A percentile compares a stretch with the other conserved stretches of the same genome.
phyloP scores from a whole-genome alignment of 1,140 invertebrate species.

The Drusus annulatus region DNA sequence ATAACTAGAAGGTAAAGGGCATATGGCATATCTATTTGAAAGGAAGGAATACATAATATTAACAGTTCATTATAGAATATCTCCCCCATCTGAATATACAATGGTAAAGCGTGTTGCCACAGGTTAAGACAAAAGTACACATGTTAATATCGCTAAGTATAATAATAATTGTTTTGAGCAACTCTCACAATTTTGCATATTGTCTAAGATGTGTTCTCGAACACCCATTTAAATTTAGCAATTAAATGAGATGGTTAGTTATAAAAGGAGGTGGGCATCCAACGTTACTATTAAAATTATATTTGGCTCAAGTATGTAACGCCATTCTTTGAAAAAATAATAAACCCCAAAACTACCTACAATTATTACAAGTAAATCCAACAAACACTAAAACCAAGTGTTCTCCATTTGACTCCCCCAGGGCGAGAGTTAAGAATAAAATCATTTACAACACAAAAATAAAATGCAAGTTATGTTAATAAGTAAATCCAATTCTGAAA shows the following conservation, averaged over 20 bases:
- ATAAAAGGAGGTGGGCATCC: slow-evolving; percentile 13
- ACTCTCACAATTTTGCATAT: slow-evolving; percentile 39
- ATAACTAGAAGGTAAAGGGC: neutral
- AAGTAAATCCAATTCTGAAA: slow-evolving; percentile 32
- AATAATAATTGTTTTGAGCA: slow-evolving; percentile 48
- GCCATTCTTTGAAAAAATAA: slow-evolving; percentile 35
- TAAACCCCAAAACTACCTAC: slow-evolving; percentile 37
- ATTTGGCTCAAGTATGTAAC: slow-evolving; percentile 34
- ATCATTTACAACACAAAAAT: slow-evolving; percentile 36
- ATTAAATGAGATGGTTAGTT: slow-evolving; percentile 1
- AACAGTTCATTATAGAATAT: neutral
- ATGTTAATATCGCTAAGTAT: slow-evolving; percentile 37
- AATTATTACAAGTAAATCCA: slow-evolving; percentile 17
- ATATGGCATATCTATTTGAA: neutral
- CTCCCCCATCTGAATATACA: neutral
- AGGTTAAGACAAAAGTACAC: slow-evolving; percentile 3
- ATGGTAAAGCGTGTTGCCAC: slow-evolving; percentile 4
- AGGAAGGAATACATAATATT: neutral
- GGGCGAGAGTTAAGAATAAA: neutral
- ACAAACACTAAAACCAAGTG: slow-evolving; percentile 24
- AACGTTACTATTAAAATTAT: slow-evolving; percentile 14
- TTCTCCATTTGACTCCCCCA: neutral
- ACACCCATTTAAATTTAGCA: slow-evolving; percentile 10
- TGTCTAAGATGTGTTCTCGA: slow-evolving; percentile 23
- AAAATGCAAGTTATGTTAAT: slow-evolving; percentile 36